Conservation (phyloP, 2,888 invertebrate species). For the Drosophila limbata region DNA sequence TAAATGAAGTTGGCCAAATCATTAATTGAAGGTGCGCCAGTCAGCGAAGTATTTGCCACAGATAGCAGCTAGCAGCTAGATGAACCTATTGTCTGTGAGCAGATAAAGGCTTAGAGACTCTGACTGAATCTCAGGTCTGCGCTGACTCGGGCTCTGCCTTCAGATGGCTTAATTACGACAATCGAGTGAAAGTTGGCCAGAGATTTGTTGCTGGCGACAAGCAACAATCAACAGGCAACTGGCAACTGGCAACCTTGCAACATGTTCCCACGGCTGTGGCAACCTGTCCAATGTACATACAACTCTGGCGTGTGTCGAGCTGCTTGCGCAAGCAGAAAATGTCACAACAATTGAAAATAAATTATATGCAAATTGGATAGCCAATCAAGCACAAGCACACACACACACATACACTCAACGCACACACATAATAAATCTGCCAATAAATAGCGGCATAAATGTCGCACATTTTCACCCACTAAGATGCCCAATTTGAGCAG, state of each 20-base stretch:
- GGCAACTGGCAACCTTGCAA: conserved; percentile 23
- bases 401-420: neutral
- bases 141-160: conserved; percentile 10
- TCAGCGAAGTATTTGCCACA: conserved; percentile 43
- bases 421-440: conserved; percentile 44
- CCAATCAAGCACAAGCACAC: conserved; percentile 54
- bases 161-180: conserved; percentile 68
- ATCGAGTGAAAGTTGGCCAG: conserved; percentile 62
- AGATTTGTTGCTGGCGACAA: conserved; percentile 27
- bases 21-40: conserved; percentile 75
- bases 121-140: conserved; percentile 1
- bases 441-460: conserved; percentile 45
- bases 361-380: conserved; percentile 76
- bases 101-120: conserved; percentile 53
- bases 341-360: conserved; percentile 80
- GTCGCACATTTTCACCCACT: conserved; percentile 49
- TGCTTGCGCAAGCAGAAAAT: conserved; percentile 66
- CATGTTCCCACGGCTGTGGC: conserved; percentile 67
- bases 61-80: conserved; percentile 55
- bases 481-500: conserved; percentile 46
- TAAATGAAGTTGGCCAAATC: conserved; percentile 64
- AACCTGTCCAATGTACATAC: conserved; percentile 54
- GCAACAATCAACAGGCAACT: conserved; percentile 17
- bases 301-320: conserved; percentile 31
- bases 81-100: conserved; percentile 66